Conservation (phyloP, 2,888 invertebrate genomes). For the Megalurothrips usitatus region DNA sequence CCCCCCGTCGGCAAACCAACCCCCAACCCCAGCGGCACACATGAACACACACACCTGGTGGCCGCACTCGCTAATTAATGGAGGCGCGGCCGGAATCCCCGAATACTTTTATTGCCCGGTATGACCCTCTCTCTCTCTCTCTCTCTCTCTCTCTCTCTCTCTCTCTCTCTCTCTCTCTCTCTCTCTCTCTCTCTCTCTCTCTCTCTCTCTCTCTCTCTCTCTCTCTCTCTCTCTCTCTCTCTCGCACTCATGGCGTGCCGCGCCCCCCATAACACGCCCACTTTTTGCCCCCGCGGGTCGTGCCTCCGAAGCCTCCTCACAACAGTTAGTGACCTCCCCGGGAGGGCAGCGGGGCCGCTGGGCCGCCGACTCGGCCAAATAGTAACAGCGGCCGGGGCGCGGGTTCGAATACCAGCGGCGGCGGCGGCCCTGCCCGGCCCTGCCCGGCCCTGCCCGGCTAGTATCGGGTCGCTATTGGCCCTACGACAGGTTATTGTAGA, state of each 20-base stretch:
- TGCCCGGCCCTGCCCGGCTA: neutral
- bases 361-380: too few relatives aligned
- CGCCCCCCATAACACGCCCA: neutral
- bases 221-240: neutral
- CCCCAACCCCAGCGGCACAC: neutral
- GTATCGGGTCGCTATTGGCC: neutral
- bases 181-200: neutral
- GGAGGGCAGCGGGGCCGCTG: too few relatives aligned
- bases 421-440: neutral
- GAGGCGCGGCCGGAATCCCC: neutral
- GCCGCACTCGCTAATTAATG: constrained; percentile 8
- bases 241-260: neutral
- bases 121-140: neutral
- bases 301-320: too few relatives aligned
- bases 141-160: constrained; percentile 18
- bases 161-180: neutral
- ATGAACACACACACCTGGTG: neutral
- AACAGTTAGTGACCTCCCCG: too few relatives aligned
- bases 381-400: too few relatives aligned
- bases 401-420: too few relatives aligned
- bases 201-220: neutral
- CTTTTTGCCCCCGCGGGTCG: neutral
- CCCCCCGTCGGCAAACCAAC: too few relatives aligned
- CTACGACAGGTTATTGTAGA: too few relatives aligned
- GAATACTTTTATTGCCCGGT: constrained; percentile 15